Evolutionary conservation across 2,113 vertebrate species (phyloP).

Genomic region (Cygnus atratus): DNA sequence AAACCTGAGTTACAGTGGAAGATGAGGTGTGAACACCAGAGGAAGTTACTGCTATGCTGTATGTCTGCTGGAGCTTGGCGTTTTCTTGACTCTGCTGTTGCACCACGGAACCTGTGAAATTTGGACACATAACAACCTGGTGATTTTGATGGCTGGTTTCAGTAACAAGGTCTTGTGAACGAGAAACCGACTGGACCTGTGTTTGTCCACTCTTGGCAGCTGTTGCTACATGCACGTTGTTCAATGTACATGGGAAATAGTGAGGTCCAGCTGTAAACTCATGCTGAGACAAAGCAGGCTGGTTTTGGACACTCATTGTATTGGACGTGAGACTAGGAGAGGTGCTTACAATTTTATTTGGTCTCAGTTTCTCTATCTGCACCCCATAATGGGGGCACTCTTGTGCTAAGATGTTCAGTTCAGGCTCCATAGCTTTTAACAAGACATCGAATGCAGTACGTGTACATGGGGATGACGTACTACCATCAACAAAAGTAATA

Average conservation of each 20-base stretch:
- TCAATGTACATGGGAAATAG: constrained; percentile 75
- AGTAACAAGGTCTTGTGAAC: constrained; percentile 61
- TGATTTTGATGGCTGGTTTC: constrained; percentile 67
- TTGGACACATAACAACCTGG: constrained; percentile 67
- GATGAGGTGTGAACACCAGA: constrained; percentile 80
- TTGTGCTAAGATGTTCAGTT: constrained; percentile 91
- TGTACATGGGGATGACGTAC: constrained; percentile 73
- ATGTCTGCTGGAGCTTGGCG: constrained; percentile 82
- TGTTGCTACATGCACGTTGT: constrained; percentile 67
- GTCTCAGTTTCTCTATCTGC: constrained; percentile 79
- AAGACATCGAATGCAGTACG: constrained; percentile 93
- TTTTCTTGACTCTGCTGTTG: constrained; percentile 79
- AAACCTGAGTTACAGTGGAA: constrained; percentile 82
- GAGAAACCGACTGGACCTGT: constrained; percentile 63
- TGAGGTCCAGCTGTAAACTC: constrained; percentile 80
- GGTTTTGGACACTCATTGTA: constrained; percentile 71
- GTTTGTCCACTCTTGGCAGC: constrained; percentile 72
- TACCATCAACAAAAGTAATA: constrained; percentile 63
- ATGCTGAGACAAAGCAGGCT: constrained; percentile 73
- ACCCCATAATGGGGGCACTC: constrained; percentile 77
- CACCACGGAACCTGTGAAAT: constrained; percentile 74
- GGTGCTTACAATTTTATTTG: constrained; percentile 72
- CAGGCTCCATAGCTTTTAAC: constrained; percentile 97
- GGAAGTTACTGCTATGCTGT: constrained; percentile 79
- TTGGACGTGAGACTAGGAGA: constrained; percentile 73